Base-by-base conservation (phyloP, 2,797 vertebrate species). In the Zalophus californianus region DNA sequence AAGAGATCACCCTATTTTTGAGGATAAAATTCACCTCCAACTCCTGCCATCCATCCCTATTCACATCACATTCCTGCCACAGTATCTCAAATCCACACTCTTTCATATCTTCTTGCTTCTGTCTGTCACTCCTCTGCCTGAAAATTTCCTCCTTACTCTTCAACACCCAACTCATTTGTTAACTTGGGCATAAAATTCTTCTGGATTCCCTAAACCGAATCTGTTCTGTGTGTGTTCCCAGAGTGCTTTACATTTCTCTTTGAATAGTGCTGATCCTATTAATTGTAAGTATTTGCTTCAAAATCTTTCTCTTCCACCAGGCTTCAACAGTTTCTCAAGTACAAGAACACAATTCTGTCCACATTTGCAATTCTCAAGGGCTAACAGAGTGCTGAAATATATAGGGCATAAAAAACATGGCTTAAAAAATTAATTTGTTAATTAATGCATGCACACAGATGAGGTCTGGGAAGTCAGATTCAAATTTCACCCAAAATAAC, bases 401-500 rank as follows among this genome's bases (percentile, higher is more conserved):
- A 72, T 7, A 15, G 78, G 35, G 32, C 86, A 85, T 23, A 52
- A 90, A 91, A 80, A 92, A 41, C 13, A 91, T 3, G 5, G 27
- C 20, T 78, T 85, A 21, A 32, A 64, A 96, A 95, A 91, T 60
- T 58, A 83, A 83, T 62, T 96, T 79, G 27, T 62, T 94, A 90
- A 91, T 87, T 64, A 93, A 83, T 85, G 48, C 50, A 82, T 78
- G 79, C 50, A 85, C 27, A 10, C n/a, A 86, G 60, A 72, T 64
- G 68, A 83, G 13, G 12, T 68, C 92, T 83, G 54, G 66, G n/a
- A 79, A 86, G 35, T 85, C 29, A 18, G 48, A 38, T 7, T 68
- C 44, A 73, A 97, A 54, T 86, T 0, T 79, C 56, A 91, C 84
- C 93, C 14, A 79, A 72, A 93, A 82, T 73, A 62, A 75, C 52